phyloP scores from a whole-genome alignment of 2,888 invertebrate genomes.

The Panopea generosa region DNA sequence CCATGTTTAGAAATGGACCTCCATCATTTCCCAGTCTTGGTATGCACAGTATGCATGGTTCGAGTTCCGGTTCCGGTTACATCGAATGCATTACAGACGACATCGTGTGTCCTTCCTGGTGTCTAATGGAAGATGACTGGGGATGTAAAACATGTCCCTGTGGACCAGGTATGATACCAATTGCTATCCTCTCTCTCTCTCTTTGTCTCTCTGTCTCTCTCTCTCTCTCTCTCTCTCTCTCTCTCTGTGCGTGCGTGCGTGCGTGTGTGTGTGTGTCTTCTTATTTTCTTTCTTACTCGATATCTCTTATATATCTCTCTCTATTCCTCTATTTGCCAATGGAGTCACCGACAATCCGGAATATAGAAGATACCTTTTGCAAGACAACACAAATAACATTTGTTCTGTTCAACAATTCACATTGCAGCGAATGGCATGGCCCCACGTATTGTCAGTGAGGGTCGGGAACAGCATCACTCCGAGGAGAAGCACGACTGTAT shows the following conservation, averaged over 20 bases:
- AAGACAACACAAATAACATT: too few relatives aligned
- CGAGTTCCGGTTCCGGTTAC: neutral
- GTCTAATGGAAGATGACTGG: constrained; percentile 59
- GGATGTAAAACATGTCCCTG: constrained; percentile 57
- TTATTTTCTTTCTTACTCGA: neutral
- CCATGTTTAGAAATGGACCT: constrained; percentile 32
- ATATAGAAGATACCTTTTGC: too few relatives aligned
- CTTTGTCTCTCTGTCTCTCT: too few relatives aligned
- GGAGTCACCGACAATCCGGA: too few relatives aligned
- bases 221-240: too few relatives aligned
- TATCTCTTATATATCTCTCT: neutral
- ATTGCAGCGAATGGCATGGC: constrained; percentile 47
- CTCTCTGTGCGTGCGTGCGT: too few relatives aligned
- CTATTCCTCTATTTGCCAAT: neutral
- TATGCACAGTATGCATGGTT: constrained; percentile 2
- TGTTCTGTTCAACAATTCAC: neutral
- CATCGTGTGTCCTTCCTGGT: constrained; percentile 49
- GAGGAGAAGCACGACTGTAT: constrained; percentile 46
- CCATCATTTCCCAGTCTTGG: constrained; percentile 36
- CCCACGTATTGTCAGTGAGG: constrained; percentile 14
- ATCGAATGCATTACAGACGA: constrained; percentile 44
- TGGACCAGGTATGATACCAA: constrained; percentile 34
- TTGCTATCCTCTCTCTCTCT: neutral
- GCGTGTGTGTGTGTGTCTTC: neutral
- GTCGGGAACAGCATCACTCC: neutral